A percentile compares a stretch with the other conserved stretches of the same genome.
phyloP scores from a whole-genome alignment of 53 echinoderm and acorn worm genomes.

The Holothuria scabra region DNA sequence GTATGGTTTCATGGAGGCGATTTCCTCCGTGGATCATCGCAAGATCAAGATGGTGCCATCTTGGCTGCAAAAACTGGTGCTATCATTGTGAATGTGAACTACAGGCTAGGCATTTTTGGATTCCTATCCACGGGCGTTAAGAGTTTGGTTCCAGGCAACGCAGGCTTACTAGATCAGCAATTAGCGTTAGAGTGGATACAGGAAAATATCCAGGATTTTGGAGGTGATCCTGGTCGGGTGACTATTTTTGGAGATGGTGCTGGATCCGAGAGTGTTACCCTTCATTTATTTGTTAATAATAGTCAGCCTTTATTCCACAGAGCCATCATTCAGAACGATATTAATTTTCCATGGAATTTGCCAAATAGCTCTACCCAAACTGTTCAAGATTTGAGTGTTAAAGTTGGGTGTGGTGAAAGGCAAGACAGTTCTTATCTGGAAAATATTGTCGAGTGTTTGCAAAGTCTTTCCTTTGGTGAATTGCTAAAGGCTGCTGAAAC shows the following conservation, averaged over 20 bases:
- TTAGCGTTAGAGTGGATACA: constrained; percentile 26
- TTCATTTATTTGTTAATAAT: constrained; percentile 1
- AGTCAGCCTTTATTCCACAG: constrained; percentile 11
- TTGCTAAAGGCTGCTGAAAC: background rate
- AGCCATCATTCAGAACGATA: constrained; percentile 12
- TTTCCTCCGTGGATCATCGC: background rate
- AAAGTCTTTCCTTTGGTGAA: background rate
- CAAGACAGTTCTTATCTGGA: too few species aligned
- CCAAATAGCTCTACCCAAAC: too few species aligned
- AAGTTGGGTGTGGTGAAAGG: background rate
- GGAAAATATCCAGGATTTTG: constrained; percentile 6
- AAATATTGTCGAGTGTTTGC: background rate
- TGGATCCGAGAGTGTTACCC: constrained; percentile 3
- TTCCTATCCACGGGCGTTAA: background rate
- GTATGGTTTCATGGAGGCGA: constrained; percentile 19
- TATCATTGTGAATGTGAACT: constrained; percentile 22
- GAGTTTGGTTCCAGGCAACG: background rate
- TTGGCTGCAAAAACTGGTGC: background rate
- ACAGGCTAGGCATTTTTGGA: constrained; percentile 18
- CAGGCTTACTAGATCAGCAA: constrained; percentile 18
- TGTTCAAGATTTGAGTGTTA: background rate
- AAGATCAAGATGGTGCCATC: background rate
- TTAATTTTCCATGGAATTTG: constrained; percentile 20
- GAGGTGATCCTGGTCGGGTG: constrained; percentile 3
- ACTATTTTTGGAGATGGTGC: constrained; percentile 4